Evolutionary conservation across 2,113 vertebrate genomes (phyloP).

Genomic region (Gymnocephalus cernua): DNA sequence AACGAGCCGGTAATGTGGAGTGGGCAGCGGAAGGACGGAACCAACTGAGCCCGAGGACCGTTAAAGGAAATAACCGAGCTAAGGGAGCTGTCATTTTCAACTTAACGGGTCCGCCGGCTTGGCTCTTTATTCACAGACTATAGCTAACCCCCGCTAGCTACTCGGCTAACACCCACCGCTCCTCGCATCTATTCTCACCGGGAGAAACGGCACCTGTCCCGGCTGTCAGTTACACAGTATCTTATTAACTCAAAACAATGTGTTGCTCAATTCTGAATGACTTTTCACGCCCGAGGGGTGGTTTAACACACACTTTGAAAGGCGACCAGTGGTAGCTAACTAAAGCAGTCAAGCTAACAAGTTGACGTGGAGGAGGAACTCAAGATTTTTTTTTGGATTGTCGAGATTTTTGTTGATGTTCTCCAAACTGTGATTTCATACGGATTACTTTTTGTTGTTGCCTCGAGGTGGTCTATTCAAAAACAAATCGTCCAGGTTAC

Average conservation of each 20-base stretch:
- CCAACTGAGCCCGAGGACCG: conserved; percentile 26
- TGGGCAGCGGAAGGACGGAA: conserved; percentile 27
- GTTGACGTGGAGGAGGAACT: conserved; percentile 77
- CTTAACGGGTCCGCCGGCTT: conserved; percentile 47
- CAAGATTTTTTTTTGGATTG: not conserved
- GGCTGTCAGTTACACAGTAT: conserved; percentile 31
- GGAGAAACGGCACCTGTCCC: conserved; percentile 37
- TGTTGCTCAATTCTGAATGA: conserved; percentile 12
- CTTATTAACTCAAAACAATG: conserved; percentile 43
- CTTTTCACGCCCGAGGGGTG: conserved; percentile 42
- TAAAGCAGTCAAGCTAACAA: conserved; percentile 57
- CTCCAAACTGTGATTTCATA: conserved; percentile 46
- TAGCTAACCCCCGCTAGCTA: conserved; percentile 61
- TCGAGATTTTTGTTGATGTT: conserved; percentile 18
- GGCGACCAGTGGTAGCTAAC: conserved; percentile 34
- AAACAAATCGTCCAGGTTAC: conserved; percentile 35
- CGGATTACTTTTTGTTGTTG: conserved; percentile 36
- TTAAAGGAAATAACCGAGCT: not conserved
- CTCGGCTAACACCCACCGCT: conserved; percentile 61
- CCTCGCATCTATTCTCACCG: not conserved
- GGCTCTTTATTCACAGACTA: conserved; percentile 32
- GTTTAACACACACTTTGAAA: conserved; percentile 34
- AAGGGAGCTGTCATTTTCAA: conserved; percentile 55
- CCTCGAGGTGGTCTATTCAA: not conserved
- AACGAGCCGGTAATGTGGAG: conserved; percentile 36